A percentile compares a stretch with the other conserved stretches of the same genome.
Evolutionary conservation across 2,888 invertebrate species (phyloP).

Genomic region (Hesperia comma): DNA sequence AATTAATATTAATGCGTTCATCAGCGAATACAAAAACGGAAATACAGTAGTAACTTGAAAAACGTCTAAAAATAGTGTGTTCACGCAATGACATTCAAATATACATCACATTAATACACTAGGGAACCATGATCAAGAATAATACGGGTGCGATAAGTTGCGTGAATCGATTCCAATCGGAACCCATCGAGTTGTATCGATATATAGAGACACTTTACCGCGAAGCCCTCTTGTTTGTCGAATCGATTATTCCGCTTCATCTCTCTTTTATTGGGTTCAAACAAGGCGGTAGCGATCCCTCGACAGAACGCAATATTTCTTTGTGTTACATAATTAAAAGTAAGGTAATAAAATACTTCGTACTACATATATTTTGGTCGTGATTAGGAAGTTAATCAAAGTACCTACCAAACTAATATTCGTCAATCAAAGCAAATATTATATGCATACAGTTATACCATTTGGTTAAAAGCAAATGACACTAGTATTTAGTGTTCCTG

Average conservation of each 20-base stretch:
- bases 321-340: constrained; percentile 30
- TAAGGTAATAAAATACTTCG: background rate
- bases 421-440: no score
- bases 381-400: no score
- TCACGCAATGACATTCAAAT: constrained; percentile 34
- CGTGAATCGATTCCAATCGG: constrained; percentile 45
- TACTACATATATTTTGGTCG: no score
- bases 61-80: constrained; percentile 20
- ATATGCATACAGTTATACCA: no score
- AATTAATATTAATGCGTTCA: no score
- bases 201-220: constrained; percentile 62
- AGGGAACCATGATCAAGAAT: constrained; percentile 35
- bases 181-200: constrained; percentile 49
- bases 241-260: constrained; percentile 81
- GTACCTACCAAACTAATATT: no score
- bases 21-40: background rate
- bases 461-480: no score
- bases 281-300: constrained; percentile 43
- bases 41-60: background rate
- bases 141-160: constrained; percentile 27
- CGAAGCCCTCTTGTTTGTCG: constrained; percentile 78
- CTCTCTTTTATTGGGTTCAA: constrained; percentile 73
- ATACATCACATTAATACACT: constrained; percentile 31
- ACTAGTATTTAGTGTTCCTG: background rate
- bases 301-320: constrained; percentile 34